Evolutionary conservation across 2,888 invertebrate genomes (phyloP).

Genomic region (Chloroclysta siterata): DNA sequence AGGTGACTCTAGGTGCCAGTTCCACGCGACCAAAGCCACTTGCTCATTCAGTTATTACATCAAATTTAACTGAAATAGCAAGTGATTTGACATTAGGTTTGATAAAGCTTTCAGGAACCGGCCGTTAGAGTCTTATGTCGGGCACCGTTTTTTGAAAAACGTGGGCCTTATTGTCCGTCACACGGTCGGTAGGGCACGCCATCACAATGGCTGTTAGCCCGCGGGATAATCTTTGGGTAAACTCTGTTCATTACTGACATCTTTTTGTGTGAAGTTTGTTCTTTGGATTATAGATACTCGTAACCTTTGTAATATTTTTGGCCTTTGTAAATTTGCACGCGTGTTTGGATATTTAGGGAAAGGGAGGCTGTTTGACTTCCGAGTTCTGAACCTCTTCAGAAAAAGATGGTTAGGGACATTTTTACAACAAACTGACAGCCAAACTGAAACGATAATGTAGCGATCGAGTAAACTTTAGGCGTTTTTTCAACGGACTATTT

Average conservation of each 20-base stretch:
- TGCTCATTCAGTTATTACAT: too few species aligned
- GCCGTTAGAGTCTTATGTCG: too few species aligned
- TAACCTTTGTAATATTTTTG: not conserved
- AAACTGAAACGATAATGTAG: too few species aligned
- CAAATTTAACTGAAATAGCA: too few species aligned
- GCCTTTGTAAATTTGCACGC: slow-evolving; percentile 6
- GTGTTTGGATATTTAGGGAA: not conserved
- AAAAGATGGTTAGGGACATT: not conserved
- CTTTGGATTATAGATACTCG: slow-evolving; percentile 7
- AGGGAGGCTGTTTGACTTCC: slow-evolving; percentile 1
- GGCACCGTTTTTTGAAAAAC: not conserved
- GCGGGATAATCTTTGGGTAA: slow-evolving; percentile 17
- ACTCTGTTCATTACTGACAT: slow-evolving; percentile 27
- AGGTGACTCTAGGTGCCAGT: too few species aligned
- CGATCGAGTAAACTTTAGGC: too few species aligned
- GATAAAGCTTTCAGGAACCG: too few species aligned
- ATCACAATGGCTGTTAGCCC: slow-evolving; percentile 18
- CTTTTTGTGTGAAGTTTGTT: slow-evolving; percentile 24
- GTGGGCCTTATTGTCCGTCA: slow-evolving; percentile 14
- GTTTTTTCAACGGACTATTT: too few species aligned
- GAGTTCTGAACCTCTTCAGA: not conserved
- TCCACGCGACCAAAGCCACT: too few species aligned
- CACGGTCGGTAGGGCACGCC: slow-evolving; percentile 6
- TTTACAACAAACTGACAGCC: not conserved
- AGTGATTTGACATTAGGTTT: too few species aligned